Evolutionary conservation across 1,140 invertebrate species (phyloP), one percentile per base, ranked within the genome.

Genomic region (Mesaphorura yosii): DNA sequence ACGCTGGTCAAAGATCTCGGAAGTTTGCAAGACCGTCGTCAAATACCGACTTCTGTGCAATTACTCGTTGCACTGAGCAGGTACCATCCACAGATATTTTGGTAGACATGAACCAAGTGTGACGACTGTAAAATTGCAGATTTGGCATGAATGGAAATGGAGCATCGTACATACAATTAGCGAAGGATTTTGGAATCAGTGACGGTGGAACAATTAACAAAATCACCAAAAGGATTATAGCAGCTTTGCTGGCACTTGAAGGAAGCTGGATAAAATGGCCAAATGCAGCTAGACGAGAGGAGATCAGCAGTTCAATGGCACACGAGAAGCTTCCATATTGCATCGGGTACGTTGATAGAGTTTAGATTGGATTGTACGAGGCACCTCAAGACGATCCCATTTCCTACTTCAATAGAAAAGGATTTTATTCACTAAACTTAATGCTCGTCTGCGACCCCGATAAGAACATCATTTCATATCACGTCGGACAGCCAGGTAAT

Each of bases 301-400:
- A 48, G 3, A 25, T 27, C 4, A 42, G 38, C 28, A 4, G 38
- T 28, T 7, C 2, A 4, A 47, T 22, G 38, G 38, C 38, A 23
- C 3, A 2, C 2, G 10, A 15, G 5, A 25, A 37, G 3, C 31
- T 52, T 22, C 51, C 51, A 10, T n/a, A 46, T 6, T 52, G 51
- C 28, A 22, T 52, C 19, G 51, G 51, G 15, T 52, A 44, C 22
- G 38, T 52, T 46, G 51, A 52, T 45, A 42, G 51, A 12, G 23
- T 42, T 12, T 25, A 52, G 17, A 42, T 31, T 15, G 2, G 19
- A 27, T 45, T 46, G 20, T 45, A 28, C 17, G 10, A 48, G 15
- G 51, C 51, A 14, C 51, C 51, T 14, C 3, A 19, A 12, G 40
- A 52, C n/a, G 38, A 52, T 22, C 26, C 42, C 26, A n/a, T 44